Evolutionary conservation across 1,140 invertebrate species (phyloP), one percentile per base, ranked within the genome.

Genomic region (Panonychus citri): DNA sequence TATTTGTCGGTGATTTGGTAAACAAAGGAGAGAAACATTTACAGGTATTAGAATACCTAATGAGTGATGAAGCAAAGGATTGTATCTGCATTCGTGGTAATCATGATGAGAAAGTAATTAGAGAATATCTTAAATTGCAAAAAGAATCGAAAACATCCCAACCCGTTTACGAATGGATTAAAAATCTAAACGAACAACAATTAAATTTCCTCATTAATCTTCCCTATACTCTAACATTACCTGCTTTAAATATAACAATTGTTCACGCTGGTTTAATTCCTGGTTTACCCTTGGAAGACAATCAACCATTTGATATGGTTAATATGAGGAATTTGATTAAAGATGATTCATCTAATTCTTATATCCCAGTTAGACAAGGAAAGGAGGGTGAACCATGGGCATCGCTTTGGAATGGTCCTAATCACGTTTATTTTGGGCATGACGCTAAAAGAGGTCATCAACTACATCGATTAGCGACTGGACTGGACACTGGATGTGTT

Each of bases 351-450:
- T n/a, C n/a, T n/a, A n/a, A n/a, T n/a, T n/a, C n/a, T n/a, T n/a
- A n/a, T n/a, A n/a, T n/a, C n/a, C n/a, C n/a, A n/a, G n/a, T n/a
- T n/a, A n/a, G n/a, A n/a, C n/a, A n/a, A n/a, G n/a, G n/a, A 1
- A 60, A 61, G 34, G 46, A 57, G 53, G 68, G 68, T n/a, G 60
- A 61, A 10, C 46, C 65, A 5, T 72, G 70, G 70, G 64, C 64
- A n/a, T 59, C 64, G 3, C 5, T 62, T 10, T 72, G 70, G 70
- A 26, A 21, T 12, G 70, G 70, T 1, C 69, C 69, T 8, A 54
- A 67, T 46, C 69, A 71, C 63, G 65, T 72, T 10, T 72, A 71
- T 61, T 72, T 69, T 57, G 70, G 70, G 37, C 70, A 72, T 55
- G 69, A 70, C 62, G 69, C 69, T 1, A 58, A 56, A 8, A 43